Evolutionary conservation across 2,888 invertebrate genomes (phyloP).

Genomic region (Unio pictorum): DNA sequence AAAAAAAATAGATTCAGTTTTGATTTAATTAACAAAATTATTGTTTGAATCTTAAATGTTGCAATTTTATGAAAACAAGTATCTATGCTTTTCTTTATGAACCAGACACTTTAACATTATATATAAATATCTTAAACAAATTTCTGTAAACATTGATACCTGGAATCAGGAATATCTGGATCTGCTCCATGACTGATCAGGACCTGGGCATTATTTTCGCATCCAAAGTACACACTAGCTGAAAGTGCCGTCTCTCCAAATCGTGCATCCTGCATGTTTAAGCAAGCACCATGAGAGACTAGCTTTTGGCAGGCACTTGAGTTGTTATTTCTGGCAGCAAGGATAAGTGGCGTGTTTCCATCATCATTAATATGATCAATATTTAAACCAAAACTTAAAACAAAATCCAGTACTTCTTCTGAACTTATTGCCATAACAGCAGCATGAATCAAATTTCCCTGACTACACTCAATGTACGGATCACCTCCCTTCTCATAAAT

Average conservation of each 20-base stretch:
- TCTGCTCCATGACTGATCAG: constrained; percentile 46
- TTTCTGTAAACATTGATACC: constrained; percentile 19
- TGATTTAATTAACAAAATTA: too few relatives aligned
- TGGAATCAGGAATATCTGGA: constrained; percentile 42
- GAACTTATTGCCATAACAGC: constrained; percentile 36
- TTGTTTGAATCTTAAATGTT: too few relatives aligned
- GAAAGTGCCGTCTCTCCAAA: constrained; percentile 50
- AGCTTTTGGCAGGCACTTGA: constrained; percentile 30
- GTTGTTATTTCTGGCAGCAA: constrained; percentile 32
- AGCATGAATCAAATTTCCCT: constrained; percentile 45
- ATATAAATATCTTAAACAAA: too few relatives aligned
- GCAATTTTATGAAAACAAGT: too few relatives aligned
- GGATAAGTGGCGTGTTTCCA: constrained; percentile 46
- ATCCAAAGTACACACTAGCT: constrained; percentile 48
- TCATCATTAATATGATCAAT: constrained; percentile 38
- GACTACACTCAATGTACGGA: constrained; percentile 25
- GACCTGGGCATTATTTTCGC: constrained; percentile 42
- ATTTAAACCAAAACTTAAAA: constrained; percentile 33
- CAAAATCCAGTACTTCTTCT: constrained; percentile 29
- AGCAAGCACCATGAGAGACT: constrained; percentile 31
- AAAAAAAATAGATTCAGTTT: too few relatives aligned
- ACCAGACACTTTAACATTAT: too few relatives aligned
- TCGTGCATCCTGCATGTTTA: constrained; percentile 42
- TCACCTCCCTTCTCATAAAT: constrained; percentile 40
- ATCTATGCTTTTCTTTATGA: too few relatives aligned